Evolutionary conservation across 2,888 invertebrate species (phyloP).

Genomic region (Hemistola chrysoprasaria): DNA sequence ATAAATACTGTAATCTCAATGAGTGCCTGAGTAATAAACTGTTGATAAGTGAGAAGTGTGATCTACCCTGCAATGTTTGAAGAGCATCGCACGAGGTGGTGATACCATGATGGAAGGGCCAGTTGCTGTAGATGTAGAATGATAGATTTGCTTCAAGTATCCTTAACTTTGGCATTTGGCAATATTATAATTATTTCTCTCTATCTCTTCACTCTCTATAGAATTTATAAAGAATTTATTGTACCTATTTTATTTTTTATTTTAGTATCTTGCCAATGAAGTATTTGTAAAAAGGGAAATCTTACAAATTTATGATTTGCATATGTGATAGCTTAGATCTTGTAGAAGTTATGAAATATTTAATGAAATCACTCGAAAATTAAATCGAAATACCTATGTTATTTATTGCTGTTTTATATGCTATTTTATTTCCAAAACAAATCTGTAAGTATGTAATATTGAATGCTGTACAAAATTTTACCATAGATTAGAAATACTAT

Average conservation of each 20-base stretch:
- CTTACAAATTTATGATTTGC: slow-evolving; percentile 62
- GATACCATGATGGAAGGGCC: slow-evolving; percentile 38
- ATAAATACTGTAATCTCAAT: slow-evolving; percentile 75
- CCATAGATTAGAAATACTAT: slow-evolving; percentile 55
- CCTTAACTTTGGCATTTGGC: slow-evolving; percentile 57
- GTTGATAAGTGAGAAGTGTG: slow-evolving; percentile 50
- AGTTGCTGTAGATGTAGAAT: slow-evolving; percentile 74
- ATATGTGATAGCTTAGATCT: slow-evolving; percentile 77
- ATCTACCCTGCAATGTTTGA: slow-evolving; percentile 69
- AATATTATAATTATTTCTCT: slow-evolving; percentile 57
- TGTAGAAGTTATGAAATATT: slow-evolving; percentile 59
- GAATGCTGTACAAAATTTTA: slow-evolving; percentile 72
- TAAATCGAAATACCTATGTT: slow-evolving; percentile 48
- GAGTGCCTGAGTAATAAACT: slow-evolving; percentile 63
- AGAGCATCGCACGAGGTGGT: slow-evolving; percentile 70
- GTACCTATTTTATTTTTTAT: slow-evolving; percentile 54
- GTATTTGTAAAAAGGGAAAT: slow-evolving; percentile 66
- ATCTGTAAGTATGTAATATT: slow-evolving; percentile 38
- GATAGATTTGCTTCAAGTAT: slow-evolving; percentile 66
- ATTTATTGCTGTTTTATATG: slow-evolving; percentile 50
- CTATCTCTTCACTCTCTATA: slow-evolving; percentile 76
- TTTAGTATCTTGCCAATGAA: slow-evolving; percentile 79
- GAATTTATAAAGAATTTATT: slow-evolving; percentile 64
- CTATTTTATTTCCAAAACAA: slow-evolving; percentile 34
- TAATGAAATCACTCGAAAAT: slow-evolving; percentile 53